Conservation (phyloP, 2,113 vertebrate genomes). For the Heloderma charlesbogerti region DNA sequence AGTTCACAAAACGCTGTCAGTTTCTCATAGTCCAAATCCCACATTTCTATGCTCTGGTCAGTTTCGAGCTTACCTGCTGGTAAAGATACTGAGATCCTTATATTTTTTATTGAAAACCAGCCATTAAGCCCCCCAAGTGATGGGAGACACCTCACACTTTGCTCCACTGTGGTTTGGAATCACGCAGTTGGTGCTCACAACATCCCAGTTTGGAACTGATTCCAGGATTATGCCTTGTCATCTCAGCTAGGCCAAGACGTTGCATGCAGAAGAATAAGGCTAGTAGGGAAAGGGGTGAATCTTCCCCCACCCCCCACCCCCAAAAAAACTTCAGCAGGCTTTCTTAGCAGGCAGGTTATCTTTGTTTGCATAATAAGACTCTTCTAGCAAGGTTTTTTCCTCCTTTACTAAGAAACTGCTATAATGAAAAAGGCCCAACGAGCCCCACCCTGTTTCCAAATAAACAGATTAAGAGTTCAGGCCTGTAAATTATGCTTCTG, state of each 20-base stretch:
- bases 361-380: background rate
- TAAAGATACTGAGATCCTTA: too few species aligned
- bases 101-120: background rate
- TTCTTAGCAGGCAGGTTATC: background rate
- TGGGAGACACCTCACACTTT: background rate
- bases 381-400: background rate
- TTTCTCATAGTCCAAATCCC: background rate
- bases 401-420: slow-evolving; percentile 2
- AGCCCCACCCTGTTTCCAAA: slow-evolving; percentile 10
- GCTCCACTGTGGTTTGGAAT: slow-evolving; percentile 2
- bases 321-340: background rate
- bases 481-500: slow-evolving; percentile 34
- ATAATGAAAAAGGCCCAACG: slow-evolving; percentile 2
- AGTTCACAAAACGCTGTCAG: background rate
- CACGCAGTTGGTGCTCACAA: background rate
- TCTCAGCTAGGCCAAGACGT: slow-evolving; percentile 21
- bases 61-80: background rate
- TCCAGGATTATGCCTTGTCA: slow-evolving; percentile 26
- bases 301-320: background rate
- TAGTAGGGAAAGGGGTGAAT: slow-evolving; percentile 10
- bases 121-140: background rate
- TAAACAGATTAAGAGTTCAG: slow-evolving; percentile 48
- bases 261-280: slow-evolving; percentile 1
- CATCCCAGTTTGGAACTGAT: slow-evolving; percentile 7
- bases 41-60: background rate